Evolutionary conservation across 2,113 vertebrate species (phyloP).

Genomic region (Numida meleagris): DNA sequence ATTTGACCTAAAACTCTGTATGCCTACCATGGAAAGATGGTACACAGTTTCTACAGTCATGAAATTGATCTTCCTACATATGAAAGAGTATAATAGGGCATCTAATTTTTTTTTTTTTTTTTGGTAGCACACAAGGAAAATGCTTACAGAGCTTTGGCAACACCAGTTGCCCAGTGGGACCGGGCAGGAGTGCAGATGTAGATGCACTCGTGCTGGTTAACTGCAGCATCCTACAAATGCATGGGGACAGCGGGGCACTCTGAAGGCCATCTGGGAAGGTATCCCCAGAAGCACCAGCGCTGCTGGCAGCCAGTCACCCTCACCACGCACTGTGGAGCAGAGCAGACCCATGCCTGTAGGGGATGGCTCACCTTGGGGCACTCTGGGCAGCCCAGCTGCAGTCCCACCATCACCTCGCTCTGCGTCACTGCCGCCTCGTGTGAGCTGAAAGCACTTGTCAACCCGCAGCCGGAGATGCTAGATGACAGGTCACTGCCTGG

Average conservation of each 20-base stretch:
- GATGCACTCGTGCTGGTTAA: background rate
- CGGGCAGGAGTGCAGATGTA: fast-evolving
- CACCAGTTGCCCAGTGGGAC: background rate
- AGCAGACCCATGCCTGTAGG: background rate
- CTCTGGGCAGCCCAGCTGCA: fast-evolving
- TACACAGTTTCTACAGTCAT: background rate
- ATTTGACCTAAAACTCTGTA: background rate
- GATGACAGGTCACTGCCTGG: fast-evolving
- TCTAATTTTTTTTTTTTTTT: background rate
- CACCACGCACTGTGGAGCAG: fast-evolving
- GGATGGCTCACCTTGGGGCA: background rate
- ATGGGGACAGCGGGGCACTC: background rate
- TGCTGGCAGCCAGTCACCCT: background rate
- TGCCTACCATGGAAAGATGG: background rate
- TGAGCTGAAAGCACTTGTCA: background rate
- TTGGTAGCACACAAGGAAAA: background rate
- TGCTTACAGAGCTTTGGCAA: background rate
- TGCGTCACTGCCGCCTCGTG: fast-evolving
- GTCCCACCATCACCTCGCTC: background rate
- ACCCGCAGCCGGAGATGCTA: background rate
- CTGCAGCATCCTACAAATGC: fast-evolving
- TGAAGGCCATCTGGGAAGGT: fast-evolving
- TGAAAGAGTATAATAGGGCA: background rate
- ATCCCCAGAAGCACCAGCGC: background rate
- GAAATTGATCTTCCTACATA: background rate